Percentiles rank a stretch among this genome's conserved stretches.
These are phyloP conservation scores for Anorthoa munda DNA, from an alignment of 2,888 invertebrate genomes.

Conservation along the genomic window DNA sequence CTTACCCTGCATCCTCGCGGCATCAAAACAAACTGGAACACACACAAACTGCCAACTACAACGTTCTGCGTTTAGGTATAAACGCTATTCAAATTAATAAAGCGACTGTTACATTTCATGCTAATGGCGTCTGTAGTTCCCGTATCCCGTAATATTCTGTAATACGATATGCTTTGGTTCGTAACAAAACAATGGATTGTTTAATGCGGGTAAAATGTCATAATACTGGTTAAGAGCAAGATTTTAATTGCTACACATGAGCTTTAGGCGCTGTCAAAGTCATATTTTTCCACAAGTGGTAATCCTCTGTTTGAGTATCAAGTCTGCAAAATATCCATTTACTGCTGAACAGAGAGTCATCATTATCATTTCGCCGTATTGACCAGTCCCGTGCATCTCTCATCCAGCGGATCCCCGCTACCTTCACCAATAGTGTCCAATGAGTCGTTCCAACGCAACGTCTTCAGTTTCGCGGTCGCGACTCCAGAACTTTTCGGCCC, in stretches of 20 bases:
- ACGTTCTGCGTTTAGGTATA: slow-evolving; percentile 50
- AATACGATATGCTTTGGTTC: not conserved
- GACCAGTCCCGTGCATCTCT: no score
- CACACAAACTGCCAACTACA: slow-evolving; percentile 77
- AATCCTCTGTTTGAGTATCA: no score
- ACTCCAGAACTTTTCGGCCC: no score
- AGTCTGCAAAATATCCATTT: no score
- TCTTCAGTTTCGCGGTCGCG: no score
- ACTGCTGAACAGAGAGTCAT: no score
- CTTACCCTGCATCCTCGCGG: slow-evolving; percentile 84
- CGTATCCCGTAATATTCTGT: not conserved
- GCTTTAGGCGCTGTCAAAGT: not conserved
- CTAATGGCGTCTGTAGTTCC: slow-evolving; percentile 1
- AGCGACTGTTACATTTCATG: slow-evolving; percentile 6
- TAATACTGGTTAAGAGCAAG: not conserved
- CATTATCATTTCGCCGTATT: no score
- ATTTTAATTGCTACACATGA: no score
- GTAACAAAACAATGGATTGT: not conserved
- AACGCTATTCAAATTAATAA: slow-evolving; percentile 61
- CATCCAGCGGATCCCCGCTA: no score
- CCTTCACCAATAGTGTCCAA: no score
- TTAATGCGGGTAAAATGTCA: not conserved
- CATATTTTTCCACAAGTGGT: not conserved
- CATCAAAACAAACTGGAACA: slow-evolving; percentile 83
- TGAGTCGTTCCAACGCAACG: no score